A percentile compares a stretch with the other conserved stretches of the same genome.
phyloP scores from a whole-genome alignment of 2,797 vertebrate species.

The Sebastolobus alascanus region DNA sequence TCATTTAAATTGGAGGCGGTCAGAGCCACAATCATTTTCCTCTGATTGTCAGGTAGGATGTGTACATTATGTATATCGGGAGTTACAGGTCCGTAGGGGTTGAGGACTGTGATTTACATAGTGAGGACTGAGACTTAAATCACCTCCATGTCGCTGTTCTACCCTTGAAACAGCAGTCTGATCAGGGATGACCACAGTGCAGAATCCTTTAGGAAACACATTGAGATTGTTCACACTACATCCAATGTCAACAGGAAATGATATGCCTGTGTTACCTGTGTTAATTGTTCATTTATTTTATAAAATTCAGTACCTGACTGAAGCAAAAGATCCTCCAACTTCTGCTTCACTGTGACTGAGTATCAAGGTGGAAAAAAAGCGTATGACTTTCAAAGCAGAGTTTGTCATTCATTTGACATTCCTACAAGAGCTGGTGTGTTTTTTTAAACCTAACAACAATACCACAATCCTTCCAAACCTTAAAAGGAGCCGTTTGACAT shows the following conservation, averaged over 20 bases:
- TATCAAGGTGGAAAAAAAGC: not conserved
- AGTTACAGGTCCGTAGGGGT: constrained; percentile 31
- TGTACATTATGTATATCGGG: constrained; percentile 43
- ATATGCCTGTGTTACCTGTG: not conserved
- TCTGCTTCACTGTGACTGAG: not conserved
- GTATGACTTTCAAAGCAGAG: not conserved
- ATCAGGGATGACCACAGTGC: not conserved
- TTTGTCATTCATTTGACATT: not conserved
- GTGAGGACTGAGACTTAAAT: constrained; percentile 13
- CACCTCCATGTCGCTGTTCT: constrained; percentile 1
- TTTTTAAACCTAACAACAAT: not conserved
- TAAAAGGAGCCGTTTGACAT: not conserved
- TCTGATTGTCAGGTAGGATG: constrained; percentile 36
- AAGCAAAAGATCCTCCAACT: not conserved
- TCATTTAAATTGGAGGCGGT: constrained; percentile 66
- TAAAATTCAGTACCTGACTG: not conserved
- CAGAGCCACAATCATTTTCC: constrained; percentile 44
- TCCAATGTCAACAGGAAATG: not conserved
- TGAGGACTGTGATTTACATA: constrained; percentile 37
- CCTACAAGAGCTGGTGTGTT: not conserved
- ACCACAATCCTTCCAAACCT: not conserved
- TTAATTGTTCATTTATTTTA: not conserved
- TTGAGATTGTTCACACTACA: not conserved
- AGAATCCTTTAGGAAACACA: not conserved
- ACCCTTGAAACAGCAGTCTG: constrained; percentile 14